Conservation (phyloP, 2,113 vertebrate species). For the Malaclemys terrapin region DNA sequence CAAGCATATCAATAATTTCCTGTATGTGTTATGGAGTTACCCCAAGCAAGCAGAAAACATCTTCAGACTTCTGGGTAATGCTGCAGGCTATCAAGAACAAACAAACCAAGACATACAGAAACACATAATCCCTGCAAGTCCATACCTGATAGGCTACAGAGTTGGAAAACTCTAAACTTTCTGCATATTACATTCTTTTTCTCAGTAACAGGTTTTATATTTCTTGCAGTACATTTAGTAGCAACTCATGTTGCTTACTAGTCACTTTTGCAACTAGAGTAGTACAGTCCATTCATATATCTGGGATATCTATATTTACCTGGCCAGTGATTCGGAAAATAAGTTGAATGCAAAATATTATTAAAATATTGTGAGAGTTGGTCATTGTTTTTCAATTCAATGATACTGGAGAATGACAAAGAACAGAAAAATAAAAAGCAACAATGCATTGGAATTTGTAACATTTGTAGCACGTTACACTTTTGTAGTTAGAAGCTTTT, state of each 20-base stretch:
- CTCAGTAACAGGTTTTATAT: not conserved
- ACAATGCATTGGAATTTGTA: not conserved
- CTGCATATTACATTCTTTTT: not conserved
- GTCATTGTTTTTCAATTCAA: not conserved
- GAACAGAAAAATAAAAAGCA: not conserved
- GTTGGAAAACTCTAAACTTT: not conserved
- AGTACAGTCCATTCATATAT: not conserved
- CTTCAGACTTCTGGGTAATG: not conserved
- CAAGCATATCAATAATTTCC: not conserved
- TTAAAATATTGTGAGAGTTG: not conserved
- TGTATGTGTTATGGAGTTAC: not conserved
- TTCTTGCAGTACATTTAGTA: not conserved
- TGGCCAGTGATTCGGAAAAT: constrained; percentile 15
- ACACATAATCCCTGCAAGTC: rapidly evolving
- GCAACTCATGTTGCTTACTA: not conserved
- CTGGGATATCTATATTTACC: not conserved
- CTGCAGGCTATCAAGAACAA: not conserved
- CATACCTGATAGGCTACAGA: not conserved
- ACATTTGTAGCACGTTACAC: rapidly evolving
- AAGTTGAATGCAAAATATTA: not conserved
- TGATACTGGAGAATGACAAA: not conserved
- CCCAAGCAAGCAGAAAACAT: not conserved
- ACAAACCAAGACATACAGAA: not conserved
- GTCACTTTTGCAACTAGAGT: not conserved
- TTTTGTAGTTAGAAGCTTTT: not conserved